These are phyloP conservation scores for Todiramphus saurophagus DNA, from an alignment of 2,113 vertebrate species.

Conservation along the genomic window DNA sequence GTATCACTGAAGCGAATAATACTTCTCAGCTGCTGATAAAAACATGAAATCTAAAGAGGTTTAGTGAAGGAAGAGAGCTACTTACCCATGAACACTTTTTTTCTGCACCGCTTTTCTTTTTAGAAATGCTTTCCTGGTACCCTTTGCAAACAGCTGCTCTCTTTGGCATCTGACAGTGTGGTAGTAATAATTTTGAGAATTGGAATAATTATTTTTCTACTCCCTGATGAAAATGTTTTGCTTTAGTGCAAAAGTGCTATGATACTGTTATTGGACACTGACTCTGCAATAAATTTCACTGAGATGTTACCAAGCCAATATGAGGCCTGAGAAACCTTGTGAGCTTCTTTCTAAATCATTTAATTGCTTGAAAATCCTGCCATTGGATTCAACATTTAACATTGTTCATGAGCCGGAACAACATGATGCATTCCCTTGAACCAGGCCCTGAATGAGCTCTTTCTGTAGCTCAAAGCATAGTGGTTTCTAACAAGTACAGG, in stretches of 20 bases:
- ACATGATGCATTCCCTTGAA: conserved; percentile 29
- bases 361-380: conserved; percentile 18
- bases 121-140: background rate
- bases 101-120: background rate
- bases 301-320: background rate
- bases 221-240: background rate
- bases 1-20: background rate
- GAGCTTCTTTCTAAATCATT: background rate
- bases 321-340: background rate
- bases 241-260: background rate
- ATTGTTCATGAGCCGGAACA: conserved; percentile 32
- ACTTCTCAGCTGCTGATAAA: background rate
- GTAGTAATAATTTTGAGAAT: background rate
- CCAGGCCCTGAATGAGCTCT: conserved; percentile 50
- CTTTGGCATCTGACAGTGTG: background rate
- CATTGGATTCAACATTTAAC: background rate
- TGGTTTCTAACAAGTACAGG: conserved; percentile 40
- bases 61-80: background rate
- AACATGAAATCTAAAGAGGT: background rate
- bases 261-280: background rate
- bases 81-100: fast-evolving
- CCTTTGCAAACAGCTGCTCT: background rate
- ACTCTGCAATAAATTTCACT: background rate
- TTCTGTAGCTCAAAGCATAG: conserved; percentile 53
- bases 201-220: background rate